Evolutionary conservation across 2,797 vertebrate genomes (phyloP).

Genomic region (Liasis olivaceus): DNA sequence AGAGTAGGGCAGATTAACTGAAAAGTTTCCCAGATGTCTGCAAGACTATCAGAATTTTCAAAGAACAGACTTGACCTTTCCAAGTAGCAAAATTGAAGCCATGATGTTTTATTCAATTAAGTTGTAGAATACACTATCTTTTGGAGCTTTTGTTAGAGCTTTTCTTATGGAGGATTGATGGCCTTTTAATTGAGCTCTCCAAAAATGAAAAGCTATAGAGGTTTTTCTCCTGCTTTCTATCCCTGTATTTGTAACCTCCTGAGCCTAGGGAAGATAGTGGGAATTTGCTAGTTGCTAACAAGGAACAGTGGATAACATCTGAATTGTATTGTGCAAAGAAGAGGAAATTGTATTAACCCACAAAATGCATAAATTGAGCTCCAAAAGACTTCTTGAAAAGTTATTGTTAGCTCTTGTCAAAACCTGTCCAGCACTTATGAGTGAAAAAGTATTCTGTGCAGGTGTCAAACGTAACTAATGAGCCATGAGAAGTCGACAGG

Average conservation of each 20-base stretch:
- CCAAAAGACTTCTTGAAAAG: slow-evolving; percentile 55
- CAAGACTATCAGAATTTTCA: too few species aligned
- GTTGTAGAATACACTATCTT: not conserved
- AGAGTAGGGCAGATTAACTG: not conserved
- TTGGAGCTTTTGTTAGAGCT: not conserved
- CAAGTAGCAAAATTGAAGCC: not conserved
- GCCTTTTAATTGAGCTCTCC: not conserved
- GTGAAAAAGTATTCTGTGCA: slow-evolving; percentile 70
- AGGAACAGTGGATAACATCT: slow-evolving; percentile 58
- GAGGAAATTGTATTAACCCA: slow-evolving; percentile 45
- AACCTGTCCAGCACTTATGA: slow-evolving; percentile 60
- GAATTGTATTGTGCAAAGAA: slow-evolving; percentile 34
- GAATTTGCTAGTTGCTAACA: slow-evolving; percentile 42
- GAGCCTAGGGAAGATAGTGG: slow-evolving; percentile 45
- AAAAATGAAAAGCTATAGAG: slow-evolving; percentile 37
- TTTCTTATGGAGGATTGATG: not conserved
- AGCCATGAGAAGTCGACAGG: slow-evolving; percentile 74
- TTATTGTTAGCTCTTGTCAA: slow-evolving; percentile 67
- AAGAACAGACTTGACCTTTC: not conserved
- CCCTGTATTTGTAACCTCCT: not conserved
- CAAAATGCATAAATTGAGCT: slow-evolving; percentile 36
- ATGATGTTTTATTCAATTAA: not conserved
- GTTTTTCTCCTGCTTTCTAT: slow-evolving; percentile 22
- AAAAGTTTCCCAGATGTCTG: not conserved
- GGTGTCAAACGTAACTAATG: slow-evolving; percentile 77